These are phyloP conservation scores for Syndactyla subalaris DNA, from an alignment of 2,797 vertebrate genomes.

Conservation along the genomic window DNA sequence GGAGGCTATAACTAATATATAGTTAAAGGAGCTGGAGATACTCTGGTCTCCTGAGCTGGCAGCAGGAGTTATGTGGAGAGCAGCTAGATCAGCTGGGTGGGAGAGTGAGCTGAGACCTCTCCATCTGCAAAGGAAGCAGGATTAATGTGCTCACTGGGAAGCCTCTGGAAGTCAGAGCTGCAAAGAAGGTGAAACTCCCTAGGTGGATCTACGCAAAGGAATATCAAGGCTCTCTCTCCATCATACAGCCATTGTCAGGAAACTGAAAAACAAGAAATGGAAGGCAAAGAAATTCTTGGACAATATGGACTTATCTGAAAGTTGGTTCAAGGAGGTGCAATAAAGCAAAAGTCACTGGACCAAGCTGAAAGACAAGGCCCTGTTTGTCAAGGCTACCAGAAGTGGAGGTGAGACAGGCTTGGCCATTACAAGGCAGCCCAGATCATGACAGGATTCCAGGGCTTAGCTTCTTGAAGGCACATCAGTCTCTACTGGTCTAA, in stretches of 20 bases:
- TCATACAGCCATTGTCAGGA: neutral
- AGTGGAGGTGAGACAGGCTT: neutral
- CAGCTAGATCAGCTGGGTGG: neutral
- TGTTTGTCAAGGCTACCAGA: neutral
- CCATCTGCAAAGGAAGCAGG: neutral
- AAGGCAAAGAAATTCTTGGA: neutral
- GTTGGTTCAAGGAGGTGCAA: neutral
- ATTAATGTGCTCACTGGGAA: neutral
- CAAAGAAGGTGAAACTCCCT: neutral
- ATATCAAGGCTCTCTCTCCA: neutral
- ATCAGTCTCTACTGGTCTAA: neutral
- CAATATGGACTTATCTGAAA: neutral
- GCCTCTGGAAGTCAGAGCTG: neutral
- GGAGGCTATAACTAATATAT: conserved; percentile 14
- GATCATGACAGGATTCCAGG: neutral
- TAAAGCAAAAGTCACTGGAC: neutral
- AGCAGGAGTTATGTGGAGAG: neutral
- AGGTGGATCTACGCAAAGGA: neutral
- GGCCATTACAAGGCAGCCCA: neutral
- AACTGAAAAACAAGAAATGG: neutral
- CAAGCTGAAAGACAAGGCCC: neutral
- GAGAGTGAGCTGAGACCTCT: neutral
- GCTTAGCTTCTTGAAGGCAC: neutral
- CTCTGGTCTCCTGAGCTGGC: neutral
- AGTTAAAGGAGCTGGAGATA: conserved; percentile 26